Conservation (phyloP, 2,113 vertebrate species). For the Cottus gobio region DNA sequence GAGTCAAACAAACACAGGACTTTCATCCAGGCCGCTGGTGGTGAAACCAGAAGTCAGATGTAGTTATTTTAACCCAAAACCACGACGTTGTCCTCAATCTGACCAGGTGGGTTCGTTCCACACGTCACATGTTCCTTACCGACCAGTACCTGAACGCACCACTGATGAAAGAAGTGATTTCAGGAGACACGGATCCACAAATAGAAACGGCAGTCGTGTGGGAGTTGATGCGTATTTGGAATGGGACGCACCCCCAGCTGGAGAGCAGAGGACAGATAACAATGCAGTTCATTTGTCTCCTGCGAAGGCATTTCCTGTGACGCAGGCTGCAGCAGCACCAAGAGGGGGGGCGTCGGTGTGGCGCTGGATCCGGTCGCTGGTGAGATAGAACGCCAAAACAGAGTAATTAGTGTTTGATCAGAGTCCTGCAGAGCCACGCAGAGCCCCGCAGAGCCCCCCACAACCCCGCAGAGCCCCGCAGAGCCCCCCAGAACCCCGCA, state of each 20-base stretch:
- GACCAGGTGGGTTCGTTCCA: too few relatives aligned
- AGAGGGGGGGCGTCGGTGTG: background rate
- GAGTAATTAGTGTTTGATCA: constrained; percentile 3
- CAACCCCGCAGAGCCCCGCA: too few relatives aligned
- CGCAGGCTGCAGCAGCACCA: background rate
- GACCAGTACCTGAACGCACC: background rate
- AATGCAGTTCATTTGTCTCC: background rate
- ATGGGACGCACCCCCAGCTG: background rate
- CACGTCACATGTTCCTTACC: too few relatives aligned
- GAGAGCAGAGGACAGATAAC: too few relatives aligned
- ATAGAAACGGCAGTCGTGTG: background rate
- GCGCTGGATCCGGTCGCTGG: background rate
- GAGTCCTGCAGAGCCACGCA: too few relatives aligned
- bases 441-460: too few relatives aligned
- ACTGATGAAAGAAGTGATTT: background rate
- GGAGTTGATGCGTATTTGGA: background rate
- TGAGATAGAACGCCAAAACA: constrained; percentile 16
- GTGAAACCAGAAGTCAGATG: too few relatives aligned
- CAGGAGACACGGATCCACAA: background rate
- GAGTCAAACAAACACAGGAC: too few relatives aligned
- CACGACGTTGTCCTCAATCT: too few relatives aligned
- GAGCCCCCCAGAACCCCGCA: too few relatives aligned
- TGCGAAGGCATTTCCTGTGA: background rate
- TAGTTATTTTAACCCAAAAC: too few relatives aligned
- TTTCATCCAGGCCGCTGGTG: too few relatives aligned